These are phyloP conservation scores for Dorcus parallelipipedus DNA, from an alignment of 2,888 invertebrate species.

Conservation along the genomic window DNA sequence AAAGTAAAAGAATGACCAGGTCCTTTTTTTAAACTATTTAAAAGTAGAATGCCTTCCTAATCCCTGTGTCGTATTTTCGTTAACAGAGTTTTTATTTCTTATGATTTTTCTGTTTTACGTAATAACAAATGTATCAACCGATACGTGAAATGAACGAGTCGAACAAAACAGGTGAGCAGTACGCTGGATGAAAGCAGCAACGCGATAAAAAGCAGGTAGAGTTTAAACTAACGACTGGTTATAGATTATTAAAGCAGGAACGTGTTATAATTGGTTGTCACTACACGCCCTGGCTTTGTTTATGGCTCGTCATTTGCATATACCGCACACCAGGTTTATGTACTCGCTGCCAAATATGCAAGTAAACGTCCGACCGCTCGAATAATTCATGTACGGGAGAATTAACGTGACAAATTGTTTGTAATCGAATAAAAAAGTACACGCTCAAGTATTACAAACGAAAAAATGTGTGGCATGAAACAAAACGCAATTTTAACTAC, in stretches of 20 bases:
- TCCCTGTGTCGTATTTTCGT: too few species aligned
- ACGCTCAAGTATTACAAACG: too few species aligned
- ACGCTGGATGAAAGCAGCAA: not conserved
- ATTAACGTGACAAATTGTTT: constrained; percentile 16
- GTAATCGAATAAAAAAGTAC: constrained; percentile 8
- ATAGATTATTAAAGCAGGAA: constrained; percentile 30
- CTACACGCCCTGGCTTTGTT: constrained; percentile 41
- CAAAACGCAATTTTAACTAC: too few species aligned
- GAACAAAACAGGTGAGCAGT: constrained; percentile 11
- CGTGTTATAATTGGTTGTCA: constrained; percentile 43
- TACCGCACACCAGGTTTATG: constrained; percentile 23
- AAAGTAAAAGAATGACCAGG: too few species aligned
- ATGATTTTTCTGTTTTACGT: too few species aligned
- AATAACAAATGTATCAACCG: too few species aligned
- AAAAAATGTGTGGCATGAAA: too few species aligned
- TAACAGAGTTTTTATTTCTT: too few species aligned
- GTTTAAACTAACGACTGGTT: constrained; percentile 27
- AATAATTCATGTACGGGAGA: constrained; percentile 15
- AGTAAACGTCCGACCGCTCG: constrained; percentile 15
- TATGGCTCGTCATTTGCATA: constrained; percentile 40
- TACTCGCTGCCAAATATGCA: constrained; percentile 15
- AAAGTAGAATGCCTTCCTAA: too few species aligned
- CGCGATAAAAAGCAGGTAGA: constrained; percentile 19
- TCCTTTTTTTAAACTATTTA: too few species aligned
- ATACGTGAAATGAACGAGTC: too few species aligned